phyloP scores from a whole-genome alignment of 2,797 vertebrate species.

The Phataginus tetradactyla region DNA sequence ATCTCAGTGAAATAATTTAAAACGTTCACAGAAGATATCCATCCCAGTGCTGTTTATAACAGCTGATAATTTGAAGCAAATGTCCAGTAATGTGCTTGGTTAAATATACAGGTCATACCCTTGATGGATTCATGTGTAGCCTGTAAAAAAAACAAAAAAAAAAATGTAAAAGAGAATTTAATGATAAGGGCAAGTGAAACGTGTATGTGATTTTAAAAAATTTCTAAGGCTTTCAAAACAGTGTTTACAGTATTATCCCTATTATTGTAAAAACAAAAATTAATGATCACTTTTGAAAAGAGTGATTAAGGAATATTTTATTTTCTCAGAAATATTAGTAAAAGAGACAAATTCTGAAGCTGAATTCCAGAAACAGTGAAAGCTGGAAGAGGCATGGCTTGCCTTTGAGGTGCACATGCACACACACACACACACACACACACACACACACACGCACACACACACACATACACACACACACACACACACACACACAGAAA shows the following conservation, averaged over 20 bases:
- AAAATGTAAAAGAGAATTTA: not conserved
- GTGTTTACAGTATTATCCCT: not conserved
- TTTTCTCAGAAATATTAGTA: not conserved
- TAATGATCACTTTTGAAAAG: not conserved
- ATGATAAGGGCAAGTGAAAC: not conserved
- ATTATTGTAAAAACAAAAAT: not conserved
- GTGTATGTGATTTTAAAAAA: not conserved
- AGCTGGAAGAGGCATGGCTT: not conserved
- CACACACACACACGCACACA: not conserved
- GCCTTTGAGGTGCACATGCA: not conserved
- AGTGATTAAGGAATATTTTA: not conserved
- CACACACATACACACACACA: not conserved
- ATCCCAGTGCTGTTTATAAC: not conserved
- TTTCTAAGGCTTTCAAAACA: not conserved
- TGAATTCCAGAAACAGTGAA: not conserved
- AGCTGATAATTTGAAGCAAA: not conserved
- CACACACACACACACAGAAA: not conserved
- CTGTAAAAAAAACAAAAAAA: not conserved
- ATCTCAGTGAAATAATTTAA: not conserved
- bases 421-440: too few relatives aligned
- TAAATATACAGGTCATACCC: not conserved
- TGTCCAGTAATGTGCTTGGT: not conserved
- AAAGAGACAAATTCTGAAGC: not conserved
- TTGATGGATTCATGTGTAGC: not conserved
- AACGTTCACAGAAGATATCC: not conserved